Conservation (phyloP, 2,888 invertebrate genomes). For the Pandemis cinnamomeana region DNA sequence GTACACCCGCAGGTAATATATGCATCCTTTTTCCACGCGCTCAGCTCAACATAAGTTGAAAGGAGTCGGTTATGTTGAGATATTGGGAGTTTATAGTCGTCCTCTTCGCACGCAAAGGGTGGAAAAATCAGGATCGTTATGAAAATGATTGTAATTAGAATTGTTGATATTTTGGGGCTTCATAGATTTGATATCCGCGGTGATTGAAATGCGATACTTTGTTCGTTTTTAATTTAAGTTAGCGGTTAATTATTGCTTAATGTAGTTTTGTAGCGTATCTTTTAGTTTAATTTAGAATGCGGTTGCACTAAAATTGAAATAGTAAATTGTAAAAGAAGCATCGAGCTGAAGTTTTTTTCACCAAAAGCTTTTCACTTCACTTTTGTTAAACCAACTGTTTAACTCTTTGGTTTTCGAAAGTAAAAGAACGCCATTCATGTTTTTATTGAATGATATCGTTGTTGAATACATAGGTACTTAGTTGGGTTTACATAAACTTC, state of each 20-base stretch:
- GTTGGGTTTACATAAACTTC: no score
- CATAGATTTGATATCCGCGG: slow-evolving; percentile 19
- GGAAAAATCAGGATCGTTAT: slow-evolving; percentile 35
- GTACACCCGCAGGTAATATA: slow-evolving; percentile 81
- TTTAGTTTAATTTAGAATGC: neutral
- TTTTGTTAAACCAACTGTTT: no score
- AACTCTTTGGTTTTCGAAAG: no score
- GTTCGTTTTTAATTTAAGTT: slow-evolving; percentile 28
- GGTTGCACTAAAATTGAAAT: neutral
- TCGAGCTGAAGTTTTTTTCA: no score
- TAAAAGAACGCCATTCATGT: no score
- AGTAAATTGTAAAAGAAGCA: no score
- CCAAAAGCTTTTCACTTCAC: no score
- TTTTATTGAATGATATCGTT: no score
- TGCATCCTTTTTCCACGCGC: slow-evolving; percentile 55
- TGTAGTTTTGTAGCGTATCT: neutral
- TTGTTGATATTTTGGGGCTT: slow-evolving; percentile 32
- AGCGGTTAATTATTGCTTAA: neutral
- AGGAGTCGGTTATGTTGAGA: neutral
- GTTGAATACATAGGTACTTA: no score
- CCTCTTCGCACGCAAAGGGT: slow-evolving; percentile 30
- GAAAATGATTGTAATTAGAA: slow-evolving; percentile 41
- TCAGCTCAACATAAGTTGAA: neutral
- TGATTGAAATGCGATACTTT: slow-evolving; percentile 34
- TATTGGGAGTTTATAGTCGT: slow-evolving; percentile 15